Evolutionary conservation across 2,113 vertebrate species (phyloP), one percentile per base, ranked within the genome.

Genomic region (Ceyx margarethae): DNA sequence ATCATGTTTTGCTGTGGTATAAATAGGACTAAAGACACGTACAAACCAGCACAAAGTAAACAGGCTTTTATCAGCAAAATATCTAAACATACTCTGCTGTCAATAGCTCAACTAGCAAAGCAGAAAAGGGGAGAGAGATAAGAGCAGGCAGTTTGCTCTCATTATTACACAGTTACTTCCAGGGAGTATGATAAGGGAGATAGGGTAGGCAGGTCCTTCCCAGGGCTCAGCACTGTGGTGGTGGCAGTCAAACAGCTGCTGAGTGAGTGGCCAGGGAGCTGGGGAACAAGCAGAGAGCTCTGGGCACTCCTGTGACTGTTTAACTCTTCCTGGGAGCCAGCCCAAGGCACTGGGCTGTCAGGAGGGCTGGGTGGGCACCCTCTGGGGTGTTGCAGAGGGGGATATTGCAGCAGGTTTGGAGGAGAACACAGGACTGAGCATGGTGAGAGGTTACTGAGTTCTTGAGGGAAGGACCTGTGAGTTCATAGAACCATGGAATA

Each of bases 41-140:
- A 83, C 31, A 82, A 50, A 48, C 29, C 66, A 73, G 74, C 62
- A 61, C n/a, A 87, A 91, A 87, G 54, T 46, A 91, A 95, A 93
- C 78, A 66, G 54, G 50, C 54, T 89, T 89, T 91, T 95, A 95
- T 91, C 61, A 68, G 91, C 74, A 82, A 81, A 89, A 53, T 91
- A 91, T 85, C 81, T 86, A 81, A 92, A 89, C 71, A 53, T 1
- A 2, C 58, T 78, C 62, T 45, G 58, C 84, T 80, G 26, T 54
- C 62, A 58, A 26, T 8, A 15, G 50, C n/a, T 87, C 79, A 48
- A 12, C 45, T 20, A 54, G 54, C 45, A 91, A 91, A 94, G 91
- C 81, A 92, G 71, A 82, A 65, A 37, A 76, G 16, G 35, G 60
- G 61, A 75, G 43, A 61, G 65, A 87, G 89, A 89, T 92, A 94